Percentiles rank a stretch among this genome's conserved stretches.
phyloP scores from a whole-genome alignment of 2,888 invertebrate genomes.

The Ophonus ardosiacus region DNA sequence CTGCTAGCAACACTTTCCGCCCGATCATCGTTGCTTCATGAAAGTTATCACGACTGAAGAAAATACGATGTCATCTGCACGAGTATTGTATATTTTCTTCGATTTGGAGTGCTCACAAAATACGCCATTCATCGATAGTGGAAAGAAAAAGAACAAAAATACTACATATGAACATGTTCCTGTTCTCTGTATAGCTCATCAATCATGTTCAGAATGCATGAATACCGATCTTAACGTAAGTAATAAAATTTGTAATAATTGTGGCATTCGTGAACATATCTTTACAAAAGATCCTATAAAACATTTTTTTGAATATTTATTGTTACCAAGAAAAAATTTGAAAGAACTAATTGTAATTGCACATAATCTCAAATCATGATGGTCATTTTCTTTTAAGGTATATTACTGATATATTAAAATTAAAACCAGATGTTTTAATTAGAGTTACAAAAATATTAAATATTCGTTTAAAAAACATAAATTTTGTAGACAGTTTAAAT shows the following conservation, averaged over 20 bases:
- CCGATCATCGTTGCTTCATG: no score
- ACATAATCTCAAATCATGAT: constrained; percentile 8
- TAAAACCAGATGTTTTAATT: not conserved
- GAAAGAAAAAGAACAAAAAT: no score
- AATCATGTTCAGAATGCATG: not conserved
- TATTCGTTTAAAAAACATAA: not conserved
- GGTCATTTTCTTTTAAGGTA: constrained; percentile 7
- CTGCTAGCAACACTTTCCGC: not conserved
- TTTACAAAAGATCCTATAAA: not conserved
- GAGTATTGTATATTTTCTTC: no score
- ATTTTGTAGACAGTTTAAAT: not conserved
- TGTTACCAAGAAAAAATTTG: not conserved
- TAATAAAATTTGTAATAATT: not conserved
- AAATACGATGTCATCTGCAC: no score
- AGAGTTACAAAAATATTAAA: not conserved
- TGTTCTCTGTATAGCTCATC: not conserved
- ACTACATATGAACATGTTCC: not conserved
- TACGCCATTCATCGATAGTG: not conserved
- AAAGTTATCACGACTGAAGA: no score
- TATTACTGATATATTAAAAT: not conserved
- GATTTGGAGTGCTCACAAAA: no score
- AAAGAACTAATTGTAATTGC: not conserved
- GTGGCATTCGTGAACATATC: constrained; percentile 13
- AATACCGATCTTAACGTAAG: not conserved
- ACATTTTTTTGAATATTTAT: constrained; percentile 5